Conservation (phyloP, 2,888 invertebrate species). For the Drosophila prolongata region DNA sequence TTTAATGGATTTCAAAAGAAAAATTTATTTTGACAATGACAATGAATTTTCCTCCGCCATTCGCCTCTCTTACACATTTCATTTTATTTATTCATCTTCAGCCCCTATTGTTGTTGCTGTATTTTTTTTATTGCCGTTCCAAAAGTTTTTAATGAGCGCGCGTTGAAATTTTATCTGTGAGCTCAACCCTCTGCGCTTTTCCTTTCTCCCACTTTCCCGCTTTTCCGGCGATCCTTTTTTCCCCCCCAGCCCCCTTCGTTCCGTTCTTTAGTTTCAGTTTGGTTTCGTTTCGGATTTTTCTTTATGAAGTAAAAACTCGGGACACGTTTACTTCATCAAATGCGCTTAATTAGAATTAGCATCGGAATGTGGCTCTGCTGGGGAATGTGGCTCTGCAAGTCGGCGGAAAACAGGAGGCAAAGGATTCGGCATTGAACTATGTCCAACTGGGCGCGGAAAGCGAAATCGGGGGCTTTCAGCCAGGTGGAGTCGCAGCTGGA, state of each 20-base stretch:
- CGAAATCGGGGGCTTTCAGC: neutral
- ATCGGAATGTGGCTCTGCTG: slow-evolving; percentile 53
- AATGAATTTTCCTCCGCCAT: slow-evolving; percentile 57
- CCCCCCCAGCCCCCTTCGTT: neutral
- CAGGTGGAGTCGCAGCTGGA: neutral
- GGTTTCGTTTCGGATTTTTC: slow-evolving; percentile 23
- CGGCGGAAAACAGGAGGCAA: neutral
- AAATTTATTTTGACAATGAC: slow-evolving; percentile 73
- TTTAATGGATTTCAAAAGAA: slow-evolving; percentile 70
- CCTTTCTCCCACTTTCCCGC: slow-evolving; percentile 1
- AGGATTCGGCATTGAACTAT: slow-evolving; percentile 23
- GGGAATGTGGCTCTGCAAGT: slow-evolving; percentile 3
- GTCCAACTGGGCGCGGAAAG: neutral
- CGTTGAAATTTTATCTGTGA: slow-evolving; percentile 65
- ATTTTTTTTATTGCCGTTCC: slow-evolving; percentile 53
- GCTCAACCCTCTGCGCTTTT: slow-evolving; percentile 31
- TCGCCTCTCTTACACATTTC: slow-evolving; percentile 50
- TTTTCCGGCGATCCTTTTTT: neutral
- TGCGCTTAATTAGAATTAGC: slow-evolving; percentile 70
- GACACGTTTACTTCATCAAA: slow-evolving; percentile 70
- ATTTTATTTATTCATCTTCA: slow-evolving; percentile 60
- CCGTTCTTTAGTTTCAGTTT: slow-evolving; percentile 24
- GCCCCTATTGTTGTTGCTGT: slow-evolving; percentile 13
- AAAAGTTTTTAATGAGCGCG: slow-evolving; percentile 67
- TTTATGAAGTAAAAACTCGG: slow-evolving; percentile 61